Base-by-base conservation (phyloP, 1,140 invertebrate species). In the Aphaenogaster rudis region DNA sequence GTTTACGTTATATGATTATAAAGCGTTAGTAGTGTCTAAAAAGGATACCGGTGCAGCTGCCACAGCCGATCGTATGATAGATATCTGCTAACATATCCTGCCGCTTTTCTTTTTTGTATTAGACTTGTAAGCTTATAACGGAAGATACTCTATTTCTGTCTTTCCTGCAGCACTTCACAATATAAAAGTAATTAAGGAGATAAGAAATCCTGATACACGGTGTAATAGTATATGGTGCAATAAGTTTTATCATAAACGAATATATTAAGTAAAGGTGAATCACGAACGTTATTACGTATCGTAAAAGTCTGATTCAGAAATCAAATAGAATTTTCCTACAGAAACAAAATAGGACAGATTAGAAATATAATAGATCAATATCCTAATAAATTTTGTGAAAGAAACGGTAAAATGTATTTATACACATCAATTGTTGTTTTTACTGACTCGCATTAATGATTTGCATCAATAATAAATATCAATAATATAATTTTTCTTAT, bases 51-150 rank as follows among this genome's bases (percentile, higher is more conserved):
- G 42, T 69, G 66, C 42, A 69, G 66, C 66, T 54, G 80, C 54
- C 48, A 72, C 54, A 28, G 6, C 17, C 54, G 69, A 82, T 82
- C 36, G 39, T 39, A 76, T 63, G 69, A 84, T 76, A 84, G 69
- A 84, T 63, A 76, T 76, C 54, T 61, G 80, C 54, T 54, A 50
- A 80, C 54, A 8, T 63, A 48, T 84, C 80, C 54, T 50, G 39
- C 33, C n/a, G 13, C 4, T 54, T 36, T 52, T 76, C n/a, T 39
- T 9, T 28, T 42, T 67, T 39, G n/a, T 59, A 42, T 59, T 9
- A 54, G 13, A 57, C 36, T 50, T 15, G 28, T 6, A 48, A 42
- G 45, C n/a, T 48, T 39, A 45, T 42, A 52, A 61, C 42, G 7
- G n/a, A 61, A 67, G 7, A 69, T 67, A 52, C 69, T 81, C 9